A percentile compares a stretch with the other conserved stretches of the same genome.
These are phyloP conservation scores for Diabrotica virgifera DNA, from an alignment of 1,140 invertebrate species.

Conservation along the genomic window DNA sequence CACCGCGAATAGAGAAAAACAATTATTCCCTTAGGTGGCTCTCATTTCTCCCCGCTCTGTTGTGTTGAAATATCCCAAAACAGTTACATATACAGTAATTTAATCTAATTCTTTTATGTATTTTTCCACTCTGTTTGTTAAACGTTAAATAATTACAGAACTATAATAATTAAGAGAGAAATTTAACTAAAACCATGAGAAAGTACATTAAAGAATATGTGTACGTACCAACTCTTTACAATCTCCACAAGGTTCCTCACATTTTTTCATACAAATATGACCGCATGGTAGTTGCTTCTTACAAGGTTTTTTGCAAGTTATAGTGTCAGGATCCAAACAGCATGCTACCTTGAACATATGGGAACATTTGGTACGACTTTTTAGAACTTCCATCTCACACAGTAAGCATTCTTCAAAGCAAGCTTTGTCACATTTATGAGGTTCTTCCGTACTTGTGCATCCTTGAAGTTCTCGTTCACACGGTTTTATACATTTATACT, in stretches of 20 bases:
- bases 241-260: slow-evolving; percentile 49
- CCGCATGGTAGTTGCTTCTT: slow-evolving; percentile 49
- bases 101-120: too few species aligned
- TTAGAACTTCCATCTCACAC: slow-evolving; percentile 51
- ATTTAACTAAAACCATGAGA: too few species aligned
- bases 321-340: slow-evolving; percentile 42
- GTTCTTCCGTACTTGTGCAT: slow-evolving; percentile 41
- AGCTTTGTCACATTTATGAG: slow-evolving; percentile 51
- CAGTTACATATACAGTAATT: too few species aligned
- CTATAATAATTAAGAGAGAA: too few species aligned
- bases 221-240: slow-evolving; percentile 49
- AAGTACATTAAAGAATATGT: neutral
- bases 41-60: too few species aligned
- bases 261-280: slow-evolving; percentile 52
- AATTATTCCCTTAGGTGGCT: too few species aligned
- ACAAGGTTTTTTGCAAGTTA: slow-evolving; percentile 50
- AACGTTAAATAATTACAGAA: too few species aligned
- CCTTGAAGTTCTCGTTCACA: slow-evolving; percentile 49
- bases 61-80: too few species aligned
- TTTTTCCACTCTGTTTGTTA: too few species aligned
- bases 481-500: slow-evolving; percentile 53
- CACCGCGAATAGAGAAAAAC: too few species aligned
- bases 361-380: slow-evolving; percentile 49
- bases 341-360: slow-evolving; percentile 49
- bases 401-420: slow-evolving; percentile 54